Evolutionary conservation across 1,140 invertebrate species (phyloP), one percentile per base, ranked within the genome.

Genomic region (Pachypsylla venusta): DNA sequence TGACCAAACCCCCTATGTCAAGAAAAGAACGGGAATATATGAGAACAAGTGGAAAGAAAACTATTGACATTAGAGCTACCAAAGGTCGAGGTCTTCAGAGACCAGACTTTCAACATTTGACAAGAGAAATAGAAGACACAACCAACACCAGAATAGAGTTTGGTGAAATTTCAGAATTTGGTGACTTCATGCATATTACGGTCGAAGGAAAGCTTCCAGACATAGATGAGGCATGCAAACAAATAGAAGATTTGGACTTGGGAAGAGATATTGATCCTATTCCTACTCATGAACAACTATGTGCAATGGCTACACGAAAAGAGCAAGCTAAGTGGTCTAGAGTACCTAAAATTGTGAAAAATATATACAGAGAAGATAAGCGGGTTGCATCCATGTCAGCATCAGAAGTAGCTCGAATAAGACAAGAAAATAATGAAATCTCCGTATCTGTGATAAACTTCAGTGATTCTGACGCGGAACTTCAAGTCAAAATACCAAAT

Each of bases 311-410:
- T 19, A 22, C 16, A 19, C 16, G 16, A 22, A 48, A 48, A 22
- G 42, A 77, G 57, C 71, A 75, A 56, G 71, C 73, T 54, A 77
- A 77, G 59, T 86, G 80, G 77, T 75, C 76, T 1, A 75, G 78
- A 60, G 73, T 80, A 19, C 81, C 83, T 1, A 71, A 76, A 1
- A 76, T 93, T 14, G 73, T 77, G 2, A 94, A 93, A 71, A 73
- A 90, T 65, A 92, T 95, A 67, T 96, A 95, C 66, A 71, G 78
- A 63, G 91, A 94, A 76, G 77, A 85, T 67, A 79, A 80, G 0
- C 72, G 73, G 62, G 78, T 94, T 2, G 71, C 79, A 19, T 75
- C 76, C 19, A 81, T 92, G 76, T 67, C 76, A 25, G 59, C 70
- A 1, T 71, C 74, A 14, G 74, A 88, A 65, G 84, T 85, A 0